Conservation (phyloP, 2,797 vertebrate genomes). For the Holocentrus rufus region DNA sequence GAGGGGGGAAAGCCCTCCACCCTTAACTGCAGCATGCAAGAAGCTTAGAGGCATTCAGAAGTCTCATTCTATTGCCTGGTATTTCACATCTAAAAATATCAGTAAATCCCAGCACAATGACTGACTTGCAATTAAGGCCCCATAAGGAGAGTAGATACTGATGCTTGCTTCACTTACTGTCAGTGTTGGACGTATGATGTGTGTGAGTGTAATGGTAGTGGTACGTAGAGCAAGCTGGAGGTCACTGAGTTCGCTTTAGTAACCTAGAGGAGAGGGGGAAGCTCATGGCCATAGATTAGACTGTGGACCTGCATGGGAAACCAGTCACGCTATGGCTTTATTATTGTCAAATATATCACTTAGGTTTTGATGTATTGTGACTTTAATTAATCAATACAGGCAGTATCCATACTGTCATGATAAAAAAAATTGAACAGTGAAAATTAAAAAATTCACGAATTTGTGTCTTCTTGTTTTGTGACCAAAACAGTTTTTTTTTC, state of each 20-base stretch:
- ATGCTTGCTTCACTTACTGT: background rate
- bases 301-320: constrained; percentile 8
- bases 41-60: constrained; percentile 36
- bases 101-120: constrained; percentile 27
- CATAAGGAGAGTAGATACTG: background rate
- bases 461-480: too few relatives aligned
- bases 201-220: constrained; percentile 10
- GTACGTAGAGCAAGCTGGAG: constrained; percentile 26
- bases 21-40: constrained; percentile 36
- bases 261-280: constrained; percentile 22
- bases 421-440: too few relatives aligned
- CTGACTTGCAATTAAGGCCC: constrained; percentile 8
- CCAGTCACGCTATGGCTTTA: background rate
- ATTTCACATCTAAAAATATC: constrained; percentile 53
- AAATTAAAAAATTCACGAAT: too few relatives aligned
- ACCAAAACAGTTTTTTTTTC: too few relatives aligned
- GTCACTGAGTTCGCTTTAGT: constrained; percentile 54
- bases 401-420: too few relatives aligned
- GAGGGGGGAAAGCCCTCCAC: constrained; percentile 59
- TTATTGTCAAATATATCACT: background rate
- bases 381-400: background rate
- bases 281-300: constrained; percentile 28
- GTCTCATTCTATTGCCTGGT: constrained; percentile 27
- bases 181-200: constrained; percentile 3
- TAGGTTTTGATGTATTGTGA: background rate